Percentiles rank a stretch among this genome's conserved stretches.
Evolutionary conservation across 2,113 vertebrate genomes (phyloP).

Genomic region (Sphaerodactylus townsendi): DNA sequence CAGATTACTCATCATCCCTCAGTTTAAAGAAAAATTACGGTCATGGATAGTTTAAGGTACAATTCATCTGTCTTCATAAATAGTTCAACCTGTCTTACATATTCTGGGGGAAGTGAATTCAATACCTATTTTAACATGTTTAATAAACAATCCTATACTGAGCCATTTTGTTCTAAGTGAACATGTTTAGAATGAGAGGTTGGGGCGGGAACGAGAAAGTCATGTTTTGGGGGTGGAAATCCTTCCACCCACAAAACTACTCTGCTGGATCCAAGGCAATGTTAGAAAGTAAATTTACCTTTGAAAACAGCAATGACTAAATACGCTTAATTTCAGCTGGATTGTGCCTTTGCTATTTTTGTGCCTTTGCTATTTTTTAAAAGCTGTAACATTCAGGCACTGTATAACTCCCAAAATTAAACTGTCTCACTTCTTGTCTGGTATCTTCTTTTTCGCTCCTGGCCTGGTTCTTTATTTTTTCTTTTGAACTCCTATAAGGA

Average conservation of each 20-base stretch:
- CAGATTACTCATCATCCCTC: too few relatives aligned
- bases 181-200: neutral
- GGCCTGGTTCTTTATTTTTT: constrained; percentile 34
- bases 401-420: neutral
- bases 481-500: constrained; percentile 38
- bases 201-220: too few relatives aligned
- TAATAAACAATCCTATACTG: neutral
- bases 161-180: neutral
- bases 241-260: too few relatives aligned
- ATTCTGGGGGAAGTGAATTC: neutral
- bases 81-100: neutral
- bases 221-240: too few relatives aligned
- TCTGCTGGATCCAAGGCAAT: neutral
- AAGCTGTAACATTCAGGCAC: fast-evolving
- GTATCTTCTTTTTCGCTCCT: constrained; percentile 23
- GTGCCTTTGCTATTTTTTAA: too few relatives aligned
- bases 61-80: neutral
- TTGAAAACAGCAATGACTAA: neutral
- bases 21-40: too few relatives aligned
- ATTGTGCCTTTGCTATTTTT: too few relatives aligned
- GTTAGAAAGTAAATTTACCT: neutral
- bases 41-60: neutral
- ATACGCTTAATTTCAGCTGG: neutral
- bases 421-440: constrained; percentile 62
- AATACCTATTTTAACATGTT: neutral